Evolutionary conservation across 2,888 invertebrate genomes (phyloP).

Genomic region (Synergus japonicus): DNA sequence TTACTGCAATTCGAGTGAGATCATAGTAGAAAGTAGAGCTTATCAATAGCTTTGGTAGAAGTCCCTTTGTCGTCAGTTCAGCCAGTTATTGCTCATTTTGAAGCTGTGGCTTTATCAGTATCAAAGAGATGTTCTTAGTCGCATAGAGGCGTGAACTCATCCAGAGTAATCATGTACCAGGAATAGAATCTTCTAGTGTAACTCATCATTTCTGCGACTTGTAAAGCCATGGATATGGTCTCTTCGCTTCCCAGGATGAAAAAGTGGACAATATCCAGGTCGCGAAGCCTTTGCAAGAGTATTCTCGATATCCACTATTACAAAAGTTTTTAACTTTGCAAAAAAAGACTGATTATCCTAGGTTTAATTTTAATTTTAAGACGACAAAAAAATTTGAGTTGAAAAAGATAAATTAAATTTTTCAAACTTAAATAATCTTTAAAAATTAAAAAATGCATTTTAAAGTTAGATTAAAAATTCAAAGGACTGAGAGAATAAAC

Average conservation of each 20-base stretch:
- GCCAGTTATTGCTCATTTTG: constrained; percentile 80
- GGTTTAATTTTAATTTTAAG: background rate
- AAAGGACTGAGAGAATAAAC: constrained; percentile 23
- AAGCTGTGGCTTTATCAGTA: constrained; percentile 86
- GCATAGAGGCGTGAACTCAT: constrained; percentile 86
- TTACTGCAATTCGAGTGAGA: constrained; percentile 76
- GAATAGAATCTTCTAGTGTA: constrained; percentile 91
- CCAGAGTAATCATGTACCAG: constrained; percentile 91
- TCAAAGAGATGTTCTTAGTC: constrained; percentile 87
- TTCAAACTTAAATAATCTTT: background rate
- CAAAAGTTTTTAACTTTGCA: too few relatives aligned
- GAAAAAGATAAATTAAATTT: background rate
- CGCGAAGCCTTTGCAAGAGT: constrained; percentile 83
- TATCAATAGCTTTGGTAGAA: constrained; percentile 64
- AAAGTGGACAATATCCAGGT: constrained; percentile 92
- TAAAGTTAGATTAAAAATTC: background rate
- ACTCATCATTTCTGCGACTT: constrained; percentile 85
- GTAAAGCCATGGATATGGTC: constrained; percentile 85
- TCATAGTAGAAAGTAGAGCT: constrained; percentile 90
- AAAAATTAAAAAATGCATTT: background rate
- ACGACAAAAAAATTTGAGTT: background rate
- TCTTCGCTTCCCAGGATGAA: constrained; percentile 86
- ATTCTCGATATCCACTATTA: constrained; percentile 83
- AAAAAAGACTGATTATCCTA: too few relatives aligned
- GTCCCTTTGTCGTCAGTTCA: constrained; percentile 60